A percentile compares a stretch with the other conserved stretches of the same genome.
These are phyloP conservation scores for Hedychridium roseum DNA, from an alignment of 2,888 invertebrate genomes.

Conservation along the genomic window DNA sequence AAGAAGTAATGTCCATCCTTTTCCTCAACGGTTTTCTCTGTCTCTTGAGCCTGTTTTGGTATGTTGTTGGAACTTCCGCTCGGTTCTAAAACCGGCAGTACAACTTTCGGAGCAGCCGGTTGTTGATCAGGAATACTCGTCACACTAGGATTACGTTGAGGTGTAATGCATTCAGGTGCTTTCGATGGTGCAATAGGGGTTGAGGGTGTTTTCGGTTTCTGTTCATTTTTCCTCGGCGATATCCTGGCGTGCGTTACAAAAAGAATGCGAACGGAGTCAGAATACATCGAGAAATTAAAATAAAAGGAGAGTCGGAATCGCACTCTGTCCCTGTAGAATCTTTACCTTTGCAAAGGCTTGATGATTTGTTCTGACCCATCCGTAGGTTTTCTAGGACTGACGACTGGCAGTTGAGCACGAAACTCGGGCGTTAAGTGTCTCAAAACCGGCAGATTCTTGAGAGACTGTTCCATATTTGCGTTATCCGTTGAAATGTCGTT, in stretches of 20 bases:
- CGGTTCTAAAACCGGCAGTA: constrained; percentile 58
- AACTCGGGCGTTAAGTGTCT: constrained; percentile 87
- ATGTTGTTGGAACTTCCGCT: constrained; percentile 49
- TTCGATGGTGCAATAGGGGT: constrained; percentile 13
- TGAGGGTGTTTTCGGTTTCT: constrained; percentile 21
- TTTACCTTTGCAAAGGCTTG: constrained; percentile 55
- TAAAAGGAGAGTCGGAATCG: too few species aligned
- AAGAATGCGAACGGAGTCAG: constrained; percentile 27
- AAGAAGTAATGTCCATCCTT: constrained; percentile 84
- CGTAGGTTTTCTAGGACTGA: constrained; percentile 58
- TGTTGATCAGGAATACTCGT: constrained; percentile 62
- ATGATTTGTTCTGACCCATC: constrained; percentile 60
- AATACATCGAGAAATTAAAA: background rate
- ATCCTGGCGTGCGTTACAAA: constrained; percentile 31
- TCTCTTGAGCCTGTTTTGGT: constrained; percentile 44
- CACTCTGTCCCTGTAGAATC: background rate
- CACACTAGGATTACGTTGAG: constrained; percentile 46
- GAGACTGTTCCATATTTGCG: constrained; percentile 53
- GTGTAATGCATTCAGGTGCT: constrained; percentile 31
- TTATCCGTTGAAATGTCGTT: constrained; percentile 51
- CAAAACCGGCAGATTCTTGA: constrained; percentile 75
- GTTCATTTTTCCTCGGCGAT: constrained; percentile 33
- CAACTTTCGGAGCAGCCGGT: constrained; percentile 64
- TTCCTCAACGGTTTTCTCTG: constrained; percentile 56
- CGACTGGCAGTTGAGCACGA: constrained; percentile 80